Conservation (phyloP, 2,113 vertebrate genomes). For the Notarius quadriscutis region DNA sequence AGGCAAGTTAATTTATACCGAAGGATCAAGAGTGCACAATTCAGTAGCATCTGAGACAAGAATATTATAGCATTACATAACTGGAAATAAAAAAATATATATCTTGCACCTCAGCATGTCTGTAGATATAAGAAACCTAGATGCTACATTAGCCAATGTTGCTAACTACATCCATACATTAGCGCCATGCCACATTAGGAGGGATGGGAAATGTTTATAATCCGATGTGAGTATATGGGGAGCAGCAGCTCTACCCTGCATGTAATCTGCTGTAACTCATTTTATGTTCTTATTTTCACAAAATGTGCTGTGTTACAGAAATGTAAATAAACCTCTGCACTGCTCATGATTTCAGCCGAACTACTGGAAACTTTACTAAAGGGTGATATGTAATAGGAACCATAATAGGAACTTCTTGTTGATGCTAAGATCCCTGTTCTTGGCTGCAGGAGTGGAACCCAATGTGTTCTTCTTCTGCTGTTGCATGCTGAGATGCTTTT, state of each 20-base stretch:
- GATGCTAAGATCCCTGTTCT: too few species aligned
- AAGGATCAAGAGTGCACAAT: neutral
- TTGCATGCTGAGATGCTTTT: too few species aligned
- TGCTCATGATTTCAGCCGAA: neutral
- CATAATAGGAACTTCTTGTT: too few species aligned
- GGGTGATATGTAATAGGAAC: too few species aligned
- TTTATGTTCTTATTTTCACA: neutral
- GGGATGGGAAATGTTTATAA: neutral
- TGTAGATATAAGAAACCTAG: neutral
- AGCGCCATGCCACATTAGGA: neutral
- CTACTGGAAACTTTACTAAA: neutral
- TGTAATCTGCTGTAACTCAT: conserved; percentile 4
- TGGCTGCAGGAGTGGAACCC: too few species aligned
- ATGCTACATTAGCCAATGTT: neutral
- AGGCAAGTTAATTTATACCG: neutral
- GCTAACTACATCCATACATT: neutral
- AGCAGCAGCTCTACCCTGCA: neutral
- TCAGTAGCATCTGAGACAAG: neutral
- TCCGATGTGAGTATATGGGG: neutral
- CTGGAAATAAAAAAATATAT: neutral
- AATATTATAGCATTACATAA: neutral
- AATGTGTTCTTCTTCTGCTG: too few species aligned
- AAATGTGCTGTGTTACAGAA: conserved; percentile 13
- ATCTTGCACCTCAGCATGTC: too few species aligned
- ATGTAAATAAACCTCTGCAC: neutral